Evolutionary conservation across 1,140 invertebrate genomes (phyloP), one percentile per base, ranked within the genome.

Genomic region (Bathynomus jamesi): DNA sequence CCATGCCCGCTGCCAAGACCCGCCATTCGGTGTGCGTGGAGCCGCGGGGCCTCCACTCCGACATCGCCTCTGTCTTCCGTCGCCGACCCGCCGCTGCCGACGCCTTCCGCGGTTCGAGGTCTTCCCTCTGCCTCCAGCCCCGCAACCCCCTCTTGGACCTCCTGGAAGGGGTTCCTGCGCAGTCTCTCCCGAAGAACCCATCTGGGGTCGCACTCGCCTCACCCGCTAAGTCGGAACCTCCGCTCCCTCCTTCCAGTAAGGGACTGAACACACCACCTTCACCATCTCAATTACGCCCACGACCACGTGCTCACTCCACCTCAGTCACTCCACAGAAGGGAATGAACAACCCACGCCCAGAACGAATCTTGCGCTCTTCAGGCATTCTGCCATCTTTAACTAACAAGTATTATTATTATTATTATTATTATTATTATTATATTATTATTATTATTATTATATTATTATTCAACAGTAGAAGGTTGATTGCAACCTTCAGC

Each of bases 11-110:
- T 4, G 67, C 67, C 27, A 69, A 69, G 28, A 61, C 67, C 2
- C 67, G 67, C 25, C 67, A 69, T 28, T 69, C 67, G 27, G 53
- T 69, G 24, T 69, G 67, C 13, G 53, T 69, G 17, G 67, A 69
- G 13, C 67, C 67, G 29, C 25, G 31, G 4, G 67, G 61, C 28
- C 67, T 28, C 27, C 40, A 32, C 24, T 17, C 32, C 17, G 40
- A 53, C 40, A 11, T 53, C 13, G 21, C 40, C 5, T 53, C 40
- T 17, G 40, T 21, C 40, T 53, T 53, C 5, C 40, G 40, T 17
- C 40, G 40, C 40, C 67, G 67, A 4, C 61, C 67, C 3, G 32
- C 61, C 17, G 53, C 40, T 28, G 11, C 61, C 25, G 67, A 68
- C 40, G 53, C 67, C 25, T 46, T 68, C 40, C 29, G 40, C 4